Evolutionary conservation across 2,113 vertebrate genomes (phyloP).

Genomic region (Holacanthus passer): DNA sequence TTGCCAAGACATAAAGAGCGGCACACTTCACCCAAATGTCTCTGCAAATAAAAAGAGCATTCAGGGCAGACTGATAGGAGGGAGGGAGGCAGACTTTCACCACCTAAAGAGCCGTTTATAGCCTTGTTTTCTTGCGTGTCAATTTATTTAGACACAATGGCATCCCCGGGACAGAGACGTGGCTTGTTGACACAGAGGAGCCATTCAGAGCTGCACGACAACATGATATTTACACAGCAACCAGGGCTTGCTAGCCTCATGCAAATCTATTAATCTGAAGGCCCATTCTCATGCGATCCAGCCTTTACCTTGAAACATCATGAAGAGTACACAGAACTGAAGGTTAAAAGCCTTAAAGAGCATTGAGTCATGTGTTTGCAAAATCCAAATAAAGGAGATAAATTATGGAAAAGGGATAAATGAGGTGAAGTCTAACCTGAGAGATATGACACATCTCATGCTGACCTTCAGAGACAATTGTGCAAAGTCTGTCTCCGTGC

Average conservation of each 20-base stretch:
- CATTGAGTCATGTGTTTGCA: conserved; percentile 63
- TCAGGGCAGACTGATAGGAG: conserved; percentile 53
- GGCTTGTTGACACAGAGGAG: conserved; percentile 73
- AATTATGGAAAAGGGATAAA: conserved; percentile 47
- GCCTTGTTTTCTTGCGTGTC: conserved; percentile 52
- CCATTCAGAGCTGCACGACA: conserved; percentile 58
- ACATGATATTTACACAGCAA: conserved; percentile 68
- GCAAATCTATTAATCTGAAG: conserved; percentile 47
- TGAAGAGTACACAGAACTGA: conserved; percentile 50
- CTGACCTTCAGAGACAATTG: conserved; percentile 48
- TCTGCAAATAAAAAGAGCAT: conserved; percentile 87
- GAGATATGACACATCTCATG: conserved; percentile 38
- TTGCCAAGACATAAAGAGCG: conserved; percentile 66
- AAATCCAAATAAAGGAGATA: conserved; percentile 62
- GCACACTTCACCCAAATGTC: conserved; percentile 86
- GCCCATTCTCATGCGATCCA: conserved; percentile 16
- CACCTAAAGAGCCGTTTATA: conserved; percentile 75
- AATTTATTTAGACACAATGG: conserved; percentile 62
- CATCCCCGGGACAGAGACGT: conserved; percentile 30
- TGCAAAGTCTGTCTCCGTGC: conserved; percentile 31
- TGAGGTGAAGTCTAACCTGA: conserved; percentile 24
- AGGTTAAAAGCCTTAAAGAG: conserved; percentile 63
- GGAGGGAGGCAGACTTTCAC: conserved; percentile 77
- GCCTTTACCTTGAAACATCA: conserved; percentile 25
- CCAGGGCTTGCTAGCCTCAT: conserved; percentile 27